phyloP scores from a whole-genome alignment of 1,140 invertebrate species.

The Drosophila subobscura region DNA sequence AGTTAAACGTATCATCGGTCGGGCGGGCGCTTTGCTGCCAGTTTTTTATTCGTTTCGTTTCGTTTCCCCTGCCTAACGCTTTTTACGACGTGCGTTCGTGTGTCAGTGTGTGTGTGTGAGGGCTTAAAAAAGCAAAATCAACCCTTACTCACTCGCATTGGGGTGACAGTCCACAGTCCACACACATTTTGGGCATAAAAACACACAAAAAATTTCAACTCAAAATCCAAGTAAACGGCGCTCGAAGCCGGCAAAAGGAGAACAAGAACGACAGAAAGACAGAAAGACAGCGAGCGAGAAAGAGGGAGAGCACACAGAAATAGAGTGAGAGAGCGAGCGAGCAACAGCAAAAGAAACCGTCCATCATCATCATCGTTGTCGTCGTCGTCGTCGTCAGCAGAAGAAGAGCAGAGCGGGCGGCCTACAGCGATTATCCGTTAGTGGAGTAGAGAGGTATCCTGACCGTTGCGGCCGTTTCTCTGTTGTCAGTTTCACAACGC shows the following conservation, averaged over 20 bases:
- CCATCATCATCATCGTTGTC: conserved; percentile 45
- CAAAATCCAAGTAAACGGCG: conserved; percentile 51
- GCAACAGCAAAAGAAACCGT: conserved; percentile 19
- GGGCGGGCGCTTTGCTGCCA: conserved; percentile 51
- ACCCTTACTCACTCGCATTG: conserved; percentile 30
- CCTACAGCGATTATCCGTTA: conserved; percentile 74
- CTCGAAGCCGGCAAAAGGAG: conserved; percentile 64
- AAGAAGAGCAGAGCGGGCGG: conserved; percentile 36
- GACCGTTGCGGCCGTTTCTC: conserved; percentile 49
- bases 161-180: conserved; percentile 31
- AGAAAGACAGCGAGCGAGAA: conserved; percentile 15
- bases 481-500: conserved; percentile 77
- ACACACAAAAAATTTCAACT: conserved; percentile 61
- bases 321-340: conserved; percentile 32
- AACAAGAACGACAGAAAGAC: conserved; percentile 22
- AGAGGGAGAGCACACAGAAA: conserved; percentile 29
- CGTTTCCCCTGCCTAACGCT: too few species aligned
- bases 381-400: conserved; percentile 23
- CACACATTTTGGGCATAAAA: conserved; percentile 63
- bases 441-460: conserved; percentile 66
- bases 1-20: conserved; percentile 70
- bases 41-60: conserved; percentile 47
- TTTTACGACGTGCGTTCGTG: background rate
- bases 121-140: conserved; percentile 14
- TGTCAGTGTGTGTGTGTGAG: conserved; percentile 33